A percentile compares a stretch with the other conserved stretches of the same genome.
These are phyloP conservation scores for Macropis europaea DNA, from an alignment of 2,888 invertebrate genomes.

Conservation along the genomic window DNA sequence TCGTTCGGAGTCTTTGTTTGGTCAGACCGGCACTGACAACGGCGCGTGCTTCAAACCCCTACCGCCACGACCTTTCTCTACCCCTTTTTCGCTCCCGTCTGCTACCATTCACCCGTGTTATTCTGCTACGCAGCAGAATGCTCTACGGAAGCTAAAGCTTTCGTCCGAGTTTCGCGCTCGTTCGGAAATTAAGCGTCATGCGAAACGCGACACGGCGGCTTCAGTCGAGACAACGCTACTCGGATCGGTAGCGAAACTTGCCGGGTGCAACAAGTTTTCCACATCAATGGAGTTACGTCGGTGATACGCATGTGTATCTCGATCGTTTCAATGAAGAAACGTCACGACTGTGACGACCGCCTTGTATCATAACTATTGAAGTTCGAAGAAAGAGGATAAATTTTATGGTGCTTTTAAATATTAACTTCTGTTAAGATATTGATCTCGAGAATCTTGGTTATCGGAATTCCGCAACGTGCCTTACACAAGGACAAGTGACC, in stretches of 20 bases:
- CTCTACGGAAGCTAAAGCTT: not conserved
- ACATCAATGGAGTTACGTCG: not conserved
- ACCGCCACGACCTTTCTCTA: not conserved
- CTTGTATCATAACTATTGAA: not conserved
- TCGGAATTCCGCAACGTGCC: not conserved
- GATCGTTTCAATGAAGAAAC: not conserved
- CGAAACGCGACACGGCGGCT: not conserved
- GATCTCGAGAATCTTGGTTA: not conserved
- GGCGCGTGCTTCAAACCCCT: conserved; percentile 35
- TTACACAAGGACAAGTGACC: conserved; percentile 19
- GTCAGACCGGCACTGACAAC: not conserved
- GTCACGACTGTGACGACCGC: not conserved
- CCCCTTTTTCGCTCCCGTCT: not conserved
- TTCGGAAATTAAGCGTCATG: conserved; percentile 7
- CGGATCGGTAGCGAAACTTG: conserved; percentile 37
- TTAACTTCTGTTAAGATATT: not conserved
- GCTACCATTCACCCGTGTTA: not conserved
- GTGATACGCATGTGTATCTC: not conserved
- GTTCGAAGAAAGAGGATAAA: not conserved
- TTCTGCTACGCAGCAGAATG: not conserved
- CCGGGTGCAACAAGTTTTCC: not conserved
- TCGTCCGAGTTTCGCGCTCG: not conserved
- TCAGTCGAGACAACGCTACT: not conserved
- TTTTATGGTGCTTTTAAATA: not conserved
- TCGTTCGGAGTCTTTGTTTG: not conserved